Conservation (phyloP, 2,797 vertebrate genomes). For the Micromesistius poutassou region DNA sequence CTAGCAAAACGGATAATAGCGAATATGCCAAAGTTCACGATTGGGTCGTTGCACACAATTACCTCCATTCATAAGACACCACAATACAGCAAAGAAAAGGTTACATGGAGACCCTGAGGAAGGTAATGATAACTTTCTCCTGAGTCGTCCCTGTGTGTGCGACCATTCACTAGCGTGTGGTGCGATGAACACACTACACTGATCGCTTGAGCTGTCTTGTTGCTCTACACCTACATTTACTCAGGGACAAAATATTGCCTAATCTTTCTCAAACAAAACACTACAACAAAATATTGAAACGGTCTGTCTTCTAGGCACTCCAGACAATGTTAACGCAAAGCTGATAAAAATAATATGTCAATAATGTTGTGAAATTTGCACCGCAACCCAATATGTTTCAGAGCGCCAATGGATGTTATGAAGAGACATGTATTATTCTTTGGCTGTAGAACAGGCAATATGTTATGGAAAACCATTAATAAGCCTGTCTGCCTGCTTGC, state of each 20-base stretch:
- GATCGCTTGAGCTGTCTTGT: not conserved
- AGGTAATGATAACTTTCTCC: not conserved
- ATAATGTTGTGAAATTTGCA: not conserved
- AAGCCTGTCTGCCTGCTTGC: not conserved
- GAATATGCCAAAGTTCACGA: not conserved
- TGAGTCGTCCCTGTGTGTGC: not conserved
- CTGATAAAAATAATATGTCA: not conserved
- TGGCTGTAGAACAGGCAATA: not conserved
- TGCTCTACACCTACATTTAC: not conserved
- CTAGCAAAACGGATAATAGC: not conserved
- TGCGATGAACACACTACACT: not conserved
- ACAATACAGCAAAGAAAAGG: no score
- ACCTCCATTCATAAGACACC: not conserved
- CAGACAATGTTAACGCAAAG: no score
- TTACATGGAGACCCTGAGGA: not conserved
- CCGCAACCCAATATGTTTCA: not conserved
- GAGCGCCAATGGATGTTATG: not conserved
- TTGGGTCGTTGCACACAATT: not conserved
- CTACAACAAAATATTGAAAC: no score
- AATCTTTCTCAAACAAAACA: no score
- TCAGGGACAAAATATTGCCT: no score
- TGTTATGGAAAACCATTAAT: not conserved
- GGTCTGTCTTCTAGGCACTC: no score
- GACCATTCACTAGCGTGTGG: not conserved
- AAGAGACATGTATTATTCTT: not conserved